These are phyloP conservation scores for Pachyuromys duprasi DNA, from an alignment of 2,797 vertebrate genomes.

Conservation along the genomic window DNA sequence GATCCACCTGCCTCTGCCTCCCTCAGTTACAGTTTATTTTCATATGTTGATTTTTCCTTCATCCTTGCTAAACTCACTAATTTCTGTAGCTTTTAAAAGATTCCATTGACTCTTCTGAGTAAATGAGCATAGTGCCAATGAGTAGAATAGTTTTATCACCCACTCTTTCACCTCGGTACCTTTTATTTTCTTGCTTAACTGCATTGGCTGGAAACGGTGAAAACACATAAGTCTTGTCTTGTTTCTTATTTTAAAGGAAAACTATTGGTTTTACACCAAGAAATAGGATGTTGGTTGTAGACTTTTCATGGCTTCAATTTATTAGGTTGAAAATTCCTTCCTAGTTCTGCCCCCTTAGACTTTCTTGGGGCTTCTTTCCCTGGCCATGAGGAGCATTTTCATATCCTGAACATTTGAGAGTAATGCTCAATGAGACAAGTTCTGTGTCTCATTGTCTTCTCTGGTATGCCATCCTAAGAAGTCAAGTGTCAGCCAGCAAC, in stretches of 20 bases:
- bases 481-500: background rate
- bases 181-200: background rate
- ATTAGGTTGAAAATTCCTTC: background rate
- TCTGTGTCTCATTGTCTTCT: background rate
- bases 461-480: background rate
- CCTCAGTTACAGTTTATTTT: too few relatives aligned
- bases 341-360: background rate
- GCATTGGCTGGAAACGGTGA: background rate
- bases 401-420: background rate
- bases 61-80: background rate
- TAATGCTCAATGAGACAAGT: background rate
- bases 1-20: too few relatives aligned
- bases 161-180: background rate
- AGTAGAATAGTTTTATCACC: background rate
- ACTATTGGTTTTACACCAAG: background rate
- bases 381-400: background rate
- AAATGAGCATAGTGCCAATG: background rate
- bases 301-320: background rate
- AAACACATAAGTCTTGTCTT: background rate
- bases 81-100: background rate
- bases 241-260: background rate
- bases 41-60: background rate
- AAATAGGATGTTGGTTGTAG: background rate
- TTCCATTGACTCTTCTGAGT: background rate
- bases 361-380: background rate